These are phyloP conservation scores for Abramis brama DNA, from an alignment of 2,113 vertebrate species.

Conservation along the genomic window DNA sequence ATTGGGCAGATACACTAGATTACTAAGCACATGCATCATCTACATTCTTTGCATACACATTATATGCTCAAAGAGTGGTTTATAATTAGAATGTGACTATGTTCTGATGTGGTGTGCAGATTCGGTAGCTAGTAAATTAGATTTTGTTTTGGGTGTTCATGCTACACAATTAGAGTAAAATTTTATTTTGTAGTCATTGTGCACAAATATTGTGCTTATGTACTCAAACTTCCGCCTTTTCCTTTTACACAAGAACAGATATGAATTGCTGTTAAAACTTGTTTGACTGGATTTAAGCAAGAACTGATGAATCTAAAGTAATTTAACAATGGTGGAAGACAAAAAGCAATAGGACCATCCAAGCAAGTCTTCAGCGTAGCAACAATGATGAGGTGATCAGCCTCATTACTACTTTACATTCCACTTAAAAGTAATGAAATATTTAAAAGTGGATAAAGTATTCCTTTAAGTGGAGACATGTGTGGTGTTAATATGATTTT, in stretches of 20 bases:
- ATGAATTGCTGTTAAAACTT: not conserved
- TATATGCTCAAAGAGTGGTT: conserved; percentile 9
- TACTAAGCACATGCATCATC: not conserved
- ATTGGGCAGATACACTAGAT: conserved; percentile 6
- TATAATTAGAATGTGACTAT: conserved; percentile 6
- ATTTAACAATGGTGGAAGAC: not conserved
- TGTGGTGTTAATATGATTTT: not conserved
- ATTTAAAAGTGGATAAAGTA: not conserved
- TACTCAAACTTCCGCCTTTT: not conserved
- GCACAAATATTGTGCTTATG: not conserved
- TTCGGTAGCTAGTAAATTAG: not conserved
- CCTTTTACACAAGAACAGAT: not conserved
- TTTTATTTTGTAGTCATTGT: not conserved
- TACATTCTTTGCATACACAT: not conserved
- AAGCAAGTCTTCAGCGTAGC: not conserved
- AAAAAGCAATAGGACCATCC: not conserved
- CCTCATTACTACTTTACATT: not conserved
- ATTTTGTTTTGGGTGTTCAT: not conserved
- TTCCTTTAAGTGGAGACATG: not conserved
- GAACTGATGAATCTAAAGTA: not conserved
- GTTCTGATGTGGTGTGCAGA: not conserved
- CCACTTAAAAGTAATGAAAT: no score
- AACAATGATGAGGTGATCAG: not conserved
- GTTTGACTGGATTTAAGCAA: not conserved
- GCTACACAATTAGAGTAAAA: not conserved